Conservation (phyloP, 2,888 invertebrate species). For the Autographa pulchrina region DNA sequence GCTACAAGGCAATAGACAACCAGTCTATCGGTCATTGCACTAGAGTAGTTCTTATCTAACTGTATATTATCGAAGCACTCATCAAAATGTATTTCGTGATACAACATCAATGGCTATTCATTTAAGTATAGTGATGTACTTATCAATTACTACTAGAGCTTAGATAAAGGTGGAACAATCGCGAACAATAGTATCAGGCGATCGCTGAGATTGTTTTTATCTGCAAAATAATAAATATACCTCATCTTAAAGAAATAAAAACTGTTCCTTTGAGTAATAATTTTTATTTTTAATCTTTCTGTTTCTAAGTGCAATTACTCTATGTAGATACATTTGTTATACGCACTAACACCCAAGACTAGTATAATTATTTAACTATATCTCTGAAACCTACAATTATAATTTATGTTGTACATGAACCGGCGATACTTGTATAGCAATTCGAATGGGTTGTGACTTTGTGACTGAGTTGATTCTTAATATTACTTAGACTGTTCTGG, state of each 20-base stretch:
- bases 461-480: neutral
- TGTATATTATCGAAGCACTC: constrained; percentile 40
- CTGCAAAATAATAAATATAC: neutral
- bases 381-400: neutral
- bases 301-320: neutral
- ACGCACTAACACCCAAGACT: neutral
- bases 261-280: neutral
- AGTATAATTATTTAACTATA: neutral
- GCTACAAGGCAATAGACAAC: constrained; percentile 47
- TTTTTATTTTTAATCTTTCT: neutral
- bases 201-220: constrained; percentile 42
- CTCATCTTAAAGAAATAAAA: neutral
- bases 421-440: neutral
- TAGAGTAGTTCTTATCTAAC: constrained; percentile 50
- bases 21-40: constrained; percentile 75
- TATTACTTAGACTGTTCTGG: neutral
- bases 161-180: constrained; percentile 46
- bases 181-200: constrained; percentile 67
- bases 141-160: constrained; percentile 31
- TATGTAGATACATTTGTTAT: neutral
- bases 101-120: constrained; percentile 70
- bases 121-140: constrained; percentile 61
- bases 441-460: neutral
- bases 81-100: constrained; percentile 64
- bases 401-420: neutral